A percentile compares a stretch with the other conserved stretches of the same genome.
Conservation (phyloP, 2,113 vertebrate species). For the Chlamydotis undulata region DNA sequence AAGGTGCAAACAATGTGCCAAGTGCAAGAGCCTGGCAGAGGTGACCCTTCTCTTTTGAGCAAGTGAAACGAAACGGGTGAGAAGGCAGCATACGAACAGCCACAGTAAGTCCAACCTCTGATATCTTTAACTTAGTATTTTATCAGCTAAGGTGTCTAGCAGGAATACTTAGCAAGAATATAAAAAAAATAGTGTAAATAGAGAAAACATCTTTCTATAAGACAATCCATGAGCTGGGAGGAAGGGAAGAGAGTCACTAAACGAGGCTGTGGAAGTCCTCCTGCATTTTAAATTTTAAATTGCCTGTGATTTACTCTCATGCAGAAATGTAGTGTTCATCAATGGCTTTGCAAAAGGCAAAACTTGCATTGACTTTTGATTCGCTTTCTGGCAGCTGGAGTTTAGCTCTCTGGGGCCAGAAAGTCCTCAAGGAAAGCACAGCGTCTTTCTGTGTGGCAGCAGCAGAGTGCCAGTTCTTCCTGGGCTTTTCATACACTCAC, state of each 20-base stretch:
- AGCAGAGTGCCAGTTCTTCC: neutral
- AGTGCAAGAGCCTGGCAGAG: neutral
- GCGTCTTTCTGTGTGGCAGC: neutral
- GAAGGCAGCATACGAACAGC: neutral
- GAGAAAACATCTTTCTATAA: neutral
- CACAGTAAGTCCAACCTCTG: neutral
- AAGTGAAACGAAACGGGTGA: neutral
- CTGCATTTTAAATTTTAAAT: neutral
- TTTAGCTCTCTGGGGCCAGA: neutral
- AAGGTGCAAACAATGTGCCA: neutral
- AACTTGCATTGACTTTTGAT: neutral
- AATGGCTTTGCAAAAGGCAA: neutral
- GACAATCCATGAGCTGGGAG: neutral
- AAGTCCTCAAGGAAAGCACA: neutral
- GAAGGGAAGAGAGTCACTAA: neutral
- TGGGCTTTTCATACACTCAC: neutral
- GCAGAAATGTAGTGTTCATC: neutral
- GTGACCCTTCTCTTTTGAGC: neutral
- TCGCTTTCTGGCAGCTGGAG: neutral
- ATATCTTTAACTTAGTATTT: neutral
- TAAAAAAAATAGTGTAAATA: neutral
- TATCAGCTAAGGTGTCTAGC: neutral
- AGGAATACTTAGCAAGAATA: neutral
- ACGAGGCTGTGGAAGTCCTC: neutral
- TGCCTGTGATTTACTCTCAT: neutral